A percentile compares a stretch with the other conserved stretches of the same genome.
phyloP scores from a whole-genome alignment of 1,140 invertebrate species.

The Orchestia grillus region DNA sequence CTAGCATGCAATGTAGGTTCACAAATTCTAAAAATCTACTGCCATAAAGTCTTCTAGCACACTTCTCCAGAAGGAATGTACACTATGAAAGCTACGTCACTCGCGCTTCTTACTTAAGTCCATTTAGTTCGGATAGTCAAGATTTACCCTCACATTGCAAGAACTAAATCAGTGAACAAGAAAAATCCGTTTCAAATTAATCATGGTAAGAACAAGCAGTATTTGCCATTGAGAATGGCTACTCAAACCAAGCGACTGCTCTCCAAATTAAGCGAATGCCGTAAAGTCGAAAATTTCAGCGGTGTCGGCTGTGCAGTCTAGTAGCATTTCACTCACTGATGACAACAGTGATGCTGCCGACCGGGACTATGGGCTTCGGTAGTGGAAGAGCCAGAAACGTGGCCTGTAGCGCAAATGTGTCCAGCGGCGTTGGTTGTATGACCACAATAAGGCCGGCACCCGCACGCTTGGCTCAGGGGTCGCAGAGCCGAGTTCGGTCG shows the following conservation, averaged over 20 bases:
- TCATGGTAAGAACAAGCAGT: neutral
- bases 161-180: no score
- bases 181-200: neutral
- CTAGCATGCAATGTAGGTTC: no score
- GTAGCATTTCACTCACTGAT: neutral
- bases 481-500: neutral
- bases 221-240: neutral
- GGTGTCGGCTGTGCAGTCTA: neutral
- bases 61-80: no score
- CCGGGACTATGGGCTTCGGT: neutral
- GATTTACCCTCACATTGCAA: no score
- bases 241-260: neutral
- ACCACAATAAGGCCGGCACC: neutral
- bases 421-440: neutral
- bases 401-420: neutral
- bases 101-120: no score
- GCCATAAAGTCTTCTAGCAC: no score
- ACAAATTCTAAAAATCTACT: no score
- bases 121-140: no score
- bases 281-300: neutral
- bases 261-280: neutral
- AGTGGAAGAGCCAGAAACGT: neutral
- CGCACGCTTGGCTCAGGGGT: neutral
- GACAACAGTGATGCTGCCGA: neutral
- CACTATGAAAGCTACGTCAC: no score